These are phyloP conservation scores for Venusia cambrica DNA, from an alignment of 2,888 invertebrate genomes.

Conservation along the genomic window DNA sequence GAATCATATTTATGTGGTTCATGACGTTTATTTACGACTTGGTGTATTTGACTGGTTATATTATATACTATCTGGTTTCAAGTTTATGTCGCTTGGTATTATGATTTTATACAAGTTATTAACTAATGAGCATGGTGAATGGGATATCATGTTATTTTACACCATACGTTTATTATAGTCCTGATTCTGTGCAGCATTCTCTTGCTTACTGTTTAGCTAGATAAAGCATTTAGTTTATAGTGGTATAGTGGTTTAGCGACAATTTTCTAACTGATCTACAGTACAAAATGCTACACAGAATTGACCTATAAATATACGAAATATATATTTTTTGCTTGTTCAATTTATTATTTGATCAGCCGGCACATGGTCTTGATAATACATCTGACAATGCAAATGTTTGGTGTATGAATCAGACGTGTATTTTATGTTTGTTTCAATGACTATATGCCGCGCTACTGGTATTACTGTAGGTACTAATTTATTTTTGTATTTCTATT, in stretches of 20 bases:
- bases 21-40: too few species aligned
- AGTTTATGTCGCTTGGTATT: slow-evolving; percentile 22
- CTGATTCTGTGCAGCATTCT: too few species aligned
- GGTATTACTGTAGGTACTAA: slow-evolving; percentile 67
- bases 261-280: too few species aligned
- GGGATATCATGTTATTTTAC: slow-evolving; percentile 35
- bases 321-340: slow-evolving; percentile 37
- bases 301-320: too few species aligned
- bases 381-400: slow-evolving; percentile 22
- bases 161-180: slow-evolving; percentile 33
- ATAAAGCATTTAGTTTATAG: too few species aligned
- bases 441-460: slow-evolving; percentile 37
- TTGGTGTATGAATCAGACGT: slow-evolving; percentile 23
- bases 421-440: slow-evolving; percentile 10
- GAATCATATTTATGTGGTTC: too few species aligned
- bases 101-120: slow-evolving; percentile 13
- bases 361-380: slow-evolving; percentile 44
- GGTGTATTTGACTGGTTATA: too few species aligned
- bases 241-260: too few species aligned
- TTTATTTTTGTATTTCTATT: slow-evolving; percentile 71
- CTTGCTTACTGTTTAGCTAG: too few species aligned
- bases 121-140: slow-evolving; percentile 40
- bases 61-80: too few species aligned
- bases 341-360: slow-evolving; percentile 45
- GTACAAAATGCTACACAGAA: too few species aligned